Evolutionary conservation across 2,797 vertebrate genomes (phyloP), one percentile per base, ranked within the genome.

Genomic region (Chiloscyllium punctatum): DNA sequence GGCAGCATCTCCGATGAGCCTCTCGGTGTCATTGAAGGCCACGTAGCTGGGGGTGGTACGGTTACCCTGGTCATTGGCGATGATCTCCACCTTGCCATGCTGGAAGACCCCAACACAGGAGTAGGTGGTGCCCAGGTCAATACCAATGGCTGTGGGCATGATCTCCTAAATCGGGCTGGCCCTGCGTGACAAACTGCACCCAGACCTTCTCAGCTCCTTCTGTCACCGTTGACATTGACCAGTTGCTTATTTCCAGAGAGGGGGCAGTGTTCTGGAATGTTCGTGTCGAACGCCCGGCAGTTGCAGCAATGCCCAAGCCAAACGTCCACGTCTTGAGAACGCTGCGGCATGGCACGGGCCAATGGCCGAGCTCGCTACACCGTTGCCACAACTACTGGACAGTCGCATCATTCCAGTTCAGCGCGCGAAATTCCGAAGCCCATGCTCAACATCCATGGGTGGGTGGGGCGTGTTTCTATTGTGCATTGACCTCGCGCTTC

Each of bases 61-160:
- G 30, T 90, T 90, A 51, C 53, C 87, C 87, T 90, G 87, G 69
- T 95, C 94, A 69, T 95, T 95, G 94, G 94, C 94, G 94, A 95
- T 95, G 94, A 95, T 95, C 94, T 95, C 94, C 68, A 95, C 94
- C 94, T 95, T 95, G 69, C 94, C 16, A 30, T 74, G 68, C 1
- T 95, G 94, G 30, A 95, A 95, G 27, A 95, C 77, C 57, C 94
- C 94, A 18, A 95, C 94, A 7, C 94, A 95, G 42, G 94, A 95
- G 94, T 95, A 95, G 13, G 94, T 95, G 42, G 94, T 95, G 13
- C 94, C 94, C 77, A 95, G 94, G 37, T 95, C 94, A 37, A 95
- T 95, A 5, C 94, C 94, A 16, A 95, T n/a, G 27, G 94, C 94
- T 57, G 94, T 4, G 5, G 79, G 37, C 79, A 84, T 84, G 16